These are phyloP conservation scores for Gila orcuttii DNA, from an alignment of 2,113 vertebrate genomes.

Conservation along the genomic window DNA sequence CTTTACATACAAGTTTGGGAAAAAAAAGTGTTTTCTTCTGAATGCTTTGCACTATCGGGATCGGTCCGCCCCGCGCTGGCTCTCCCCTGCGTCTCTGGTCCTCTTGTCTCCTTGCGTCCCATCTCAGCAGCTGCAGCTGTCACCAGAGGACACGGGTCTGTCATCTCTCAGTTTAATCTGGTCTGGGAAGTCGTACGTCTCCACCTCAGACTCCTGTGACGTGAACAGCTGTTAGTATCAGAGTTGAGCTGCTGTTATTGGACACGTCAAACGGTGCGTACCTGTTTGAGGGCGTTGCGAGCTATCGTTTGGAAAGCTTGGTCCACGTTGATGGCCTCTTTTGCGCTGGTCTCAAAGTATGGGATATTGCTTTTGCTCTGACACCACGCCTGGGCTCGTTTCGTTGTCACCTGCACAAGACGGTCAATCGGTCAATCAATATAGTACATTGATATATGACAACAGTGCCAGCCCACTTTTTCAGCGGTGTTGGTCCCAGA, in stretches of 20 bases:
- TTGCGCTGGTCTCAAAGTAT: constrained; percentile 65
- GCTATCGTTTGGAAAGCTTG: constrained; percentile 69
- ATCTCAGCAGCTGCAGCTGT: constrained; percentile 60
- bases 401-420: constrained; percentile 56
- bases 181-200: constrained; percentile 58
- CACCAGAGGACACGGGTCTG: constrained; percentile 34
- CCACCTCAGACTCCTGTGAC: constrained; percentile 58
- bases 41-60: constrained; percentile 17
- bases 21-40: constrained; percentile 35
- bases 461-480: no score
- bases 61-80: neutral
- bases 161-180: constrained; percentile 60
- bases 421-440: neutral
- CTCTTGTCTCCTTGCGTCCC: neutral
- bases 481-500: no score
- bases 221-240: neutral
- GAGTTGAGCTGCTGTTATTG: neutral
- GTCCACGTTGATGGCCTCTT: constrained; percentile 65
- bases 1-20: constrained; percentile 22
- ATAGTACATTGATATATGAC: neutral
- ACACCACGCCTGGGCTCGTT: constrained; percentile 62
- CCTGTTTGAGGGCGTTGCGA: constrained; percentile 65
- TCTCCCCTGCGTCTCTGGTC: constrained; percentile 17
- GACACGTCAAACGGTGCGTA: neutral
- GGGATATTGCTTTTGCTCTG: constrained; percentile 64